Evolutionary conservation across 2,888 invertebrate species (phyloP).

Genomic region (Andrena flavipes): DNA sequence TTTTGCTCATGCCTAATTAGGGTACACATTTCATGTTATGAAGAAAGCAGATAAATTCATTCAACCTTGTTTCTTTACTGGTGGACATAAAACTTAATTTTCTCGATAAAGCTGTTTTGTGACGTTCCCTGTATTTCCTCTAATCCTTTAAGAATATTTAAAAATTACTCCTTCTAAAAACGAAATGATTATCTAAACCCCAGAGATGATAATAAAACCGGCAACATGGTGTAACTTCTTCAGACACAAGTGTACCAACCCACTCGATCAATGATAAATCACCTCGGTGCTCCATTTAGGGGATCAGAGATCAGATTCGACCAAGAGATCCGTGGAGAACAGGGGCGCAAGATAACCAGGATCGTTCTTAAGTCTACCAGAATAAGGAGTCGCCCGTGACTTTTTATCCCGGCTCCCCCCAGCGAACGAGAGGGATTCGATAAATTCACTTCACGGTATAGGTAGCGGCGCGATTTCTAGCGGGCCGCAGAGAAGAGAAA

Average conservation of each 20-base stretch:
- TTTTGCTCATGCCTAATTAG: too few relatives aligned
- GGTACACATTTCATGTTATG: too few relatives aligned
- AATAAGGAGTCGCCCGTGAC: constrained; percentile 39
- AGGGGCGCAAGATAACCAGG: constrained; percentile 6
- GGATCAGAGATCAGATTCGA: constrained; percentile 48
- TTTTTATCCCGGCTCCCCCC: constrained; percentile 48
- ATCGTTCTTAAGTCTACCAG: constrained; percentile 41
- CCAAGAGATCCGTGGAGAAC: constrained; percentile 13
- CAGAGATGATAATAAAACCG: not conserved
- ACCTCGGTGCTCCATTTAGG: constrained; percentile 2
- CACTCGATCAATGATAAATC: not conserved
- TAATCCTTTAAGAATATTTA: too few relatives aligned
- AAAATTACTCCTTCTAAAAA: too few relatives aligned
- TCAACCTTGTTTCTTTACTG: too few relatives aligned
- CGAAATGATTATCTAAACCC: too few relatives aligned
- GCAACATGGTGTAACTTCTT: not conserved
- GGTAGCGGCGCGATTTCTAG: constrained; percentile 48
- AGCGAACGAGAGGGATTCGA: constrained; percentile 54
- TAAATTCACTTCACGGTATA: constrained; percentile 59
- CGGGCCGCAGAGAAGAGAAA: not conserved
- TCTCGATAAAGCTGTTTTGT: too few relatives aligned
- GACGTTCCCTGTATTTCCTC: too few relatives aligned
- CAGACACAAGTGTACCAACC: not conserved
- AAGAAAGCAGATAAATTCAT: too few relatives aligned
- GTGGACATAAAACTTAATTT: too few relatives aligned